phyloP scores from a whole-genome alignment of 2,888 invertebrate genomes.

The Deilephila elpenor region DNA sequence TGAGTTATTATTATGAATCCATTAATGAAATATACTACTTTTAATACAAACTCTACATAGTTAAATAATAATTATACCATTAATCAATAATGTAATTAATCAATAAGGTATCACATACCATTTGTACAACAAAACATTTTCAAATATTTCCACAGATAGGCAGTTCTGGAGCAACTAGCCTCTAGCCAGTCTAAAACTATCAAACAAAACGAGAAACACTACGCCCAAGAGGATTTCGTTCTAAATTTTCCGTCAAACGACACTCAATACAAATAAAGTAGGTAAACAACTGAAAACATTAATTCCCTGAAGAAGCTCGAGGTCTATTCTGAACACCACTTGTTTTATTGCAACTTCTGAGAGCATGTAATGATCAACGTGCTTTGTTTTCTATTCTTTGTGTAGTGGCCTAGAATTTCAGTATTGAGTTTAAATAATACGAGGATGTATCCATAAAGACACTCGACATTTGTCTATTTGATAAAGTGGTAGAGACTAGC shows the following conservation, averaged over 20 bases:
- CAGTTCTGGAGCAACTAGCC: not conserved
- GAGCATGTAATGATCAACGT: not conserved
- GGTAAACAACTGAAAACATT: slow-evolving; percentile 30
- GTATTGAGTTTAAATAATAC: no score
- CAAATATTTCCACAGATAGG: not conserved
- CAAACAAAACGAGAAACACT: not conserved
- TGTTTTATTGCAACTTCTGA: slow-evolving; percentile 9
- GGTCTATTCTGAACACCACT: slow-evolving; percentile 2
- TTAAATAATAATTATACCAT: no score
- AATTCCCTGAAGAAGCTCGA: slow-evolving; percentile 20
- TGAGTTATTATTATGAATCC: no score
- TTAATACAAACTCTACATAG: no score
- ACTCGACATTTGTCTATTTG: no score
- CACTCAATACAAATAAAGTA: slow-evolving; percentile 22
- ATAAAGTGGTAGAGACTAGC: no score
- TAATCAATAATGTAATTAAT: no score
- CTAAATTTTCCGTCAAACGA: slow-evolving; percentile 24
- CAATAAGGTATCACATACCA: no score
- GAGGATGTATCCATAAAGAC: no score
- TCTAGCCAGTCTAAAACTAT: not conserved
- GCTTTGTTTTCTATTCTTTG: not conserved
- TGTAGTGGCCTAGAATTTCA: not conserved
- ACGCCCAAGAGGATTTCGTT: slow-evolving; percentile 10
- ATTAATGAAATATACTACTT: no score
- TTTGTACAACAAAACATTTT: not conserved